Base-by-base conservation (phyloP, 2,113 vertebrate genomes). In the Pseudolaguvia tuberculata region DNA sequence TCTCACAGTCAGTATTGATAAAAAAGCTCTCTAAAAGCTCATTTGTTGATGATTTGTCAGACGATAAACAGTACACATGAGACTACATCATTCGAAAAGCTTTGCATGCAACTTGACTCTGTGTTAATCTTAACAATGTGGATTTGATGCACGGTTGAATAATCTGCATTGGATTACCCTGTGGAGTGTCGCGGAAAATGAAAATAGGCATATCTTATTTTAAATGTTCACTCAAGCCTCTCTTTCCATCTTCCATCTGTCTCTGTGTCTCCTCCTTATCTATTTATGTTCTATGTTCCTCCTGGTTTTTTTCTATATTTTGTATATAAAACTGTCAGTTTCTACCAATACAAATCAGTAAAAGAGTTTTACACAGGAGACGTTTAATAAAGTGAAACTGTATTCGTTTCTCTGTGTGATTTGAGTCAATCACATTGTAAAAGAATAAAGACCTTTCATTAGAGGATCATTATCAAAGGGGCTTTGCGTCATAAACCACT, bases 151-250 rank as follows among this genome's bases (percentile, higher is more conserved):
- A 6, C 20, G 1, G 2, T 42, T 75, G 52, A 27, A 18, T 68
- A 18, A 45, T 35, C 13, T 31, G 59, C 35, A 42, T 31, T 73
- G 14, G 27, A 68, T 13, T 29, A 23, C 42, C 42, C 17, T 7
- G 20, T 52, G 58, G 20, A 50, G 61, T 5, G 58, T 31, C 45
- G 14, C 25, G 25, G 35, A 48, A 75, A 68, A 68, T 57, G 8
- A 68, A 67, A 75, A 67, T 73, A 23, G 72, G 29, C 72, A 63
- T 65, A 65, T 73, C 48, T 63, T 52, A 65, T 68, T 75, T 35
- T 27, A 68, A 20, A 57, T 62, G 6, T 68, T 69, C 31, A 72
- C 20, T 4, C 31, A 55, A 31, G 50, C 25, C 35, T 74, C n/a
- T 23, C 9, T 47, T 35, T 12, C 21, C 9, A 2, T 50, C 11